Evolutionary conservation across 2,797 vertebrate species (phyloP).

Genomic region (Darevskia nairensis): DNA sequence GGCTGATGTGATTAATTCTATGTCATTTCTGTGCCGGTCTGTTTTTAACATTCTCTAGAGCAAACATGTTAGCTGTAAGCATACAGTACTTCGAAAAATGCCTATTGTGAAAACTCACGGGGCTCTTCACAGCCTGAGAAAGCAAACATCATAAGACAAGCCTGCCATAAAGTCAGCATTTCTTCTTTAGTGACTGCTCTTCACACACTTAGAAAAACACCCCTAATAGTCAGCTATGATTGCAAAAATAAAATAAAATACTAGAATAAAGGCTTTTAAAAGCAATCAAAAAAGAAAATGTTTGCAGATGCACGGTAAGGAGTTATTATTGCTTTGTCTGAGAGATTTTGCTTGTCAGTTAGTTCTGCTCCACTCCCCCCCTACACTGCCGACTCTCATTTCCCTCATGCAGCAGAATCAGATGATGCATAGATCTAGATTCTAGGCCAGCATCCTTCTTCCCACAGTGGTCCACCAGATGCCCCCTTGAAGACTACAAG

Average conservation of each 20-base stretch:
- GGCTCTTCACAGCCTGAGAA: slow-evolving; percentile 43
- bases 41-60: slow-evolving; percentile 53
- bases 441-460: neutral
- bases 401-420: neutral
- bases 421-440: neutral
- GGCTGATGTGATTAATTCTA: slow-evolving; percentile 41
- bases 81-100: slow-evolving; percentile 23
- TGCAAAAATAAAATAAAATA: slow-evolving; percentile 52
- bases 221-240: slow-evolving; percentile 52
- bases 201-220: slow-evolving; percentile 36
- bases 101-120: neutral
- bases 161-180: slow-evolving; percentile 42
- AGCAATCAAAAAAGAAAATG: slow-evolving; percentile 8
- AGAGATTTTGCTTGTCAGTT: neutral
- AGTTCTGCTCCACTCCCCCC: fast-evolving
- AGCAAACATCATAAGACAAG: slow-evolving; percentile 66
- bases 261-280: slow-evolving; percentile 22
- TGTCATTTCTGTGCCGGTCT: slow-evolving; percentile 37
- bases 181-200: slow-evolving; percentile 41
- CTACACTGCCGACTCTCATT: fast-evolving
- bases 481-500: neutral
- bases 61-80: slow-evolving; percentile 24
- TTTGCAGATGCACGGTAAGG: neutral
- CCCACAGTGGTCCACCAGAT: neutral
- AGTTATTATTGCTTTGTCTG: neutral